These are phyloP conservation scores for Trachelus stipa DNA, from an alignment of 2,888 invertebrate species.

Conservation along the genomic window DNA sequence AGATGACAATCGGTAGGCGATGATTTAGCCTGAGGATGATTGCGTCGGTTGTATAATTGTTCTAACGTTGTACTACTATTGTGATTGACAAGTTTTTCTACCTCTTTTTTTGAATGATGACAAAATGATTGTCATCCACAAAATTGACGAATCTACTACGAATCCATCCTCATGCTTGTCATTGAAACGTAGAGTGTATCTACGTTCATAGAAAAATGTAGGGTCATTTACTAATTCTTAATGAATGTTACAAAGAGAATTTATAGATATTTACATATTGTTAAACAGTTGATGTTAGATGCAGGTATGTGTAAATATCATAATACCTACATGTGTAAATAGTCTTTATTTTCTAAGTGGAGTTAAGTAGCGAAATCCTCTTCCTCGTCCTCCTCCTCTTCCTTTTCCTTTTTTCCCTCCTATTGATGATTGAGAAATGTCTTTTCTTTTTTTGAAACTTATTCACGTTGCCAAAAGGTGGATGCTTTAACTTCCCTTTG, in stretches of 20 bases:
- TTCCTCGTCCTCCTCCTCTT: too few relatives aligned
- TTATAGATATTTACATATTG: constrained; percentile 46
- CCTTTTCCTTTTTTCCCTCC: too few relatives aligned
- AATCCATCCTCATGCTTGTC: constrained; percentile 1
- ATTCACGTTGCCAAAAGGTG: too few relatives aligned
- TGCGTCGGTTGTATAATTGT: too few relatives aligned
- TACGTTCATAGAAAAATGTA: not conserved
- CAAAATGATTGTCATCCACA: not conserved
- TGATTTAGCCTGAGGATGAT: not conserved
- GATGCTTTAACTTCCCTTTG: too few relatives aligned
- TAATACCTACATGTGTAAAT: constrained; percentile 28
- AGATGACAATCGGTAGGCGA: constrained; percentile 20
- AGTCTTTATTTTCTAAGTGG: not conserved
- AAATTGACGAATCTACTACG: not conserved
- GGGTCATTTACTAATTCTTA: constrained; percentile 3
- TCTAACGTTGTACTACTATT: too few relatives aligned
- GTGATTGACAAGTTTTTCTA: too few relatives aligned
- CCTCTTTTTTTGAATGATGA: too few relatives aligned
- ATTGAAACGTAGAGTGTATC: constrained; percentile 4
- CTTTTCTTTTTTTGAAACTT: too few relatives aligned
- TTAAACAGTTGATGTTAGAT: constrained; percentile 42
- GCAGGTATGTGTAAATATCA: too few relatives aligned
- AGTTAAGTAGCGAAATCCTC: too few relatives aligned
- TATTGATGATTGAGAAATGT: too few relatives aligned
- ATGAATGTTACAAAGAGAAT: constrained; percentile 28